Evolutionary conservation across 2,888 invertebrate genomes (phyloP).

Genomic region (Drosophila mimica): DNA sequence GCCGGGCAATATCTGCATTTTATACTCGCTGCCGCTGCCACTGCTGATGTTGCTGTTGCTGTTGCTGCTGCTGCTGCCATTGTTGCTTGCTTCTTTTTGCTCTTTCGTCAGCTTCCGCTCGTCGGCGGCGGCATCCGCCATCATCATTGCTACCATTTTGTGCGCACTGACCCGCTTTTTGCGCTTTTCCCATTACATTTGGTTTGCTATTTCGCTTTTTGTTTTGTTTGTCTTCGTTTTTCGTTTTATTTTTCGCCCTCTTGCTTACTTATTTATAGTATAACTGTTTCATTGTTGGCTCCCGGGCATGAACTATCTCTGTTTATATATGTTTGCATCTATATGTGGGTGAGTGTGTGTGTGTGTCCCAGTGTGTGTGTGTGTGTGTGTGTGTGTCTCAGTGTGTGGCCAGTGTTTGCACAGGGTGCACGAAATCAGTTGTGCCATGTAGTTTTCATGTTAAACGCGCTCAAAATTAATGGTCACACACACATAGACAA

Average conservation of each 20-base stretch:
- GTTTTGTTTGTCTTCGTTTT: slow-evolving; percentile 53
- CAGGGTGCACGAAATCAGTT: slow-evolving; percentile 74
- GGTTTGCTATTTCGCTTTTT: slow-evolving; percentile 62
- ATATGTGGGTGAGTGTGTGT: slow-evolving; percentile 15
- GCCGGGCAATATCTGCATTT: slow-evolving; percentile 71
- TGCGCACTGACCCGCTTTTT: slow-evolving; percentile 77
- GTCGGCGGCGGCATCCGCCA: slow-evolving; percentile 66
- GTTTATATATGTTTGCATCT: slow-evolving; percentile 21
- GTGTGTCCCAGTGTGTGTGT: slow-evolving; percentile 15
- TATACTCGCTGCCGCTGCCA: slow-evolving; percentile 40
- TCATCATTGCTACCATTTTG: slow-evolving; percentile 76
- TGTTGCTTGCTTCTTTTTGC: slow-evolving; percentile 42
- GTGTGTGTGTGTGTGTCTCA: slow-evolving; percentile 18
- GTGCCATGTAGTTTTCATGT: slow-evolving; percentile 78
- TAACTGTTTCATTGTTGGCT: slow-evolving; percentile 78
- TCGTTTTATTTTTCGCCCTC: slow-evolving; percentile 48
- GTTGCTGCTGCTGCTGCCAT: slow-evolving; percentile 7
- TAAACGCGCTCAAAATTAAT: slow-evolving; percentile 79
- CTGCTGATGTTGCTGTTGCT: slow-evolving; percentile 9
- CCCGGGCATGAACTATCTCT: slow-evolving; percentile 75
- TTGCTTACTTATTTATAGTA: slow-evolving; percentile 76
- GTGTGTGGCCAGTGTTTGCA: slow-evolving; percentile 50
- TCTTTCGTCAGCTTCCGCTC: slow-evolving; percentile 54
- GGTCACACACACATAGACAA: slow-evolving; percentile 60
- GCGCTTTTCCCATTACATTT: slow-evolving; percentile 76